Evolutionary conservation across 2,113 vertebrate species (phyloP), one percentile per base, ranked within the genome.

Genomic region (Gadus chalcogrammus): DNA sequence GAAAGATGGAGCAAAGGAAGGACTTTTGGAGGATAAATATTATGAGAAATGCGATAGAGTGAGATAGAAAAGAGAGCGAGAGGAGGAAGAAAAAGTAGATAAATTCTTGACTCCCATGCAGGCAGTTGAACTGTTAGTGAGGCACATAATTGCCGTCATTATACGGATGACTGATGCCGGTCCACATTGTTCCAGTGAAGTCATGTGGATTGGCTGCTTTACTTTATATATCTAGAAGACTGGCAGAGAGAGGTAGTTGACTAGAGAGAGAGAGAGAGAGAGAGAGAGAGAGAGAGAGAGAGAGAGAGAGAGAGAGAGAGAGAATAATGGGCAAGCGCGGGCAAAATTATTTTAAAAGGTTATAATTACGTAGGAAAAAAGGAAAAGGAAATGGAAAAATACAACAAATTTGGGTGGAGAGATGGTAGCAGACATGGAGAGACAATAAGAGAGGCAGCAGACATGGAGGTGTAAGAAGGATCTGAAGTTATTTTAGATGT

Each of bases 131-230:
- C 55, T 58, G 55, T 58, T 15, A 58, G 16, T n/a, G 55, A 17
- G 55, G 17, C 7, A 16, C n/a, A n/a, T 58, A 58, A 58, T 58
- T 58, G 55, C 2, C 7, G 55, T 58, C 55, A 58, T 58, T 58
- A 58, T 58, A 16, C n/a, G 18, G 20, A 22, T 58, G 20, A 22
- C n/a, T 61, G 59, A 61, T 61, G 59, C n/a, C 18, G 15, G 11
- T 56, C 55, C 15, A 58, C 55, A 58, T 58, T 58, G 55, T 58
- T 58, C 55, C 55, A 58, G 55, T 58, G 55, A 58, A 58, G 55
- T 58, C 55, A 58, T 17, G 55, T 16, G 55, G 55, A 58, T 58
- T n/a, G 15, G 55, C 55, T 58, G 5, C 55, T 58, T n/a, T 58
- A 58, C 55, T 58, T 58, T 58, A 58, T 58, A 58, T 58, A 58